Percentiles rank a stretch among this genome's conserved stretches.
Conservation (phyloP, 1,140 invertebrate species). For the Heliconius hermathena region DNA sequence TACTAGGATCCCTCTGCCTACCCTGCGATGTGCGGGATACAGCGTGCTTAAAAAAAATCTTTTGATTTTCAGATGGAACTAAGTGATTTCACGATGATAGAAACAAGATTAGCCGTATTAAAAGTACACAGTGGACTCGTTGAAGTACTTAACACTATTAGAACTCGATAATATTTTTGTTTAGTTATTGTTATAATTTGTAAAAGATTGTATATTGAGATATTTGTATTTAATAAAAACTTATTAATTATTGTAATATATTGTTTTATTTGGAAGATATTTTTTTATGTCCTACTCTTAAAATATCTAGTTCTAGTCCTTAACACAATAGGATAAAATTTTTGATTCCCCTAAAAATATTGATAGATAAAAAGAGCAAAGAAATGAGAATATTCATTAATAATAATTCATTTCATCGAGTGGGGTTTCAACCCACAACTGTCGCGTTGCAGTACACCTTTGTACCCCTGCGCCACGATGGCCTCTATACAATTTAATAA, state of each 20-base stretch:
- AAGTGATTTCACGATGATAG: constrained; percentile 74
- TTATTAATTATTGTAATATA: background rate
- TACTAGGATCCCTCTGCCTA: too few relatives aligned
- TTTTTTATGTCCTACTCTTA: background rate
- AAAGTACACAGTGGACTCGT: constrained; percentile 62
- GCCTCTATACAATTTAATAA: too few relatives aligned
- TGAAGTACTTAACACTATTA: constrained; percentile 66
- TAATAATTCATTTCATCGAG: too few relatives aligned
- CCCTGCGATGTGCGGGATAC: too few relatives aligned
- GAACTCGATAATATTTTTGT: constrained; percentile 51
- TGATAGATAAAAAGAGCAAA: too few relatives aligned
- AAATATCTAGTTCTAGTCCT: background rate
- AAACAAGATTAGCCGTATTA: constrained; percentile 64
- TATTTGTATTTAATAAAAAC: constrained; percentile 3
- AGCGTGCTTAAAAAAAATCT: background rate
- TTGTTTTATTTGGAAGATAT: background rate
- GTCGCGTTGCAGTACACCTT: too few relatives aligned
- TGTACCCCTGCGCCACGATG: too few relatives aligned
- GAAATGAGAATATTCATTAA: too few relatives aligned
- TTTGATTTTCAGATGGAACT: constrained; percentile 69
- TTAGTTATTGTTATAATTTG: constrained; percentile 3
- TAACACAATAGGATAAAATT: too few relatives aligned
- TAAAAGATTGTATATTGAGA: background rate
- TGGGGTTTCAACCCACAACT: too few relatives aligned
- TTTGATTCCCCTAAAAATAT: background rate